A percentile compares a stretch with the other conserved stretches of the same genome.
Evolutionary conservation across 2,797 vertebrate genomes (phyloP).

Genomic region (Apogon talboti): DNA sequence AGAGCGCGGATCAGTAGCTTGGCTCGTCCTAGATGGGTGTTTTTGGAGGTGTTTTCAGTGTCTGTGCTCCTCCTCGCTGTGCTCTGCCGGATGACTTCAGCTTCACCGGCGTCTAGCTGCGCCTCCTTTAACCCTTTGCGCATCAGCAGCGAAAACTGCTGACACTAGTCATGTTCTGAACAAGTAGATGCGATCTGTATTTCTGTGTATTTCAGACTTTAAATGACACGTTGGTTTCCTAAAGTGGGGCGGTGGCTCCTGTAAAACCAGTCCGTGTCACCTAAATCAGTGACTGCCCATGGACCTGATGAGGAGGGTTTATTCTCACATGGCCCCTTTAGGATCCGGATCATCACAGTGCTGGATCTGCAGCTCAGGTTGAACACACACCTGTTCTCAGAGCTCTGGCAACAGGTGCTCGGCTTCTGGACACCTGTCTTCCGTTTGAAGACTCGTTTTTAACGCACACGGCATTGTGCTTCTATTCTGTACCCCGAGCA

Average conservation of each 20-base stretch:
- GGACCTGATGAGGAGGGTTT: too few species aligned
- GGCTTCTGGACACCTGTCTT: slow-evolving; percentile 8
- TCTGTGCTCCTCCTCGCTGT: slow-evolving; percentile 57
- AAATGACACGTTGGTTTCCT: too few species aligned
- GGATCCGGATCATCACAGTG: too few species aligned
- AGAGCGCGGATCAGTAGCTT: slow-evolving; percentile 14
- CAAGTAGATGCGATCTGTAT: slow-evolving; percentile 2
- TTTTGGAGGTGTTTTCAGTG: slow-evolving; percentile 53
- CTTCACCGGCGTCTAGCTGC: slow-evolving; percentile 70
- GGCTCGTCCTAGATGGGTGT: slow-evolving; percentile 32
- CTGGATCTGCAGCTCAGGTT: not conserved
- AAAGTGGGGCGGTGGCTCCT: not conserved
- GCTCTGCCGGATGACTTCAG: slow-evolving; percentile 76
- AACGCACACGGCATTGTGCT: slow-evolving; percentile 13
- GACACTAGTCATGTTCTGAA: not conserved
- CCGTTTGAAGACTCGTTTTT: slow-evolving; percentile 15
- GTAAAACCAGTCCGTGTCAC: not conserved
- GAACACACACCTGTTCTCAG: slow-evolving; percentile 17
- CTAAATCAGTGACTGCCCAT: too few species aligned
- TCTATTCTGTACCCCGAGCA: too few species aligned
- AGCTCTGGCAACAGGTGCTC: slow-evolving; percentile 33
- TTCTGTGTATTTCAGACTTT: not conserved
- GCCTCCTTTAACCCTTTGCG: slow-evolving; percentile 82
- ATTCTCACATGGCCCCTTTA: too few species aligned
- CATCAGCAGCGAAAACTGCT: slow-evolving; percentile 24